Conservation (phyloP, 1,140 invertebrate genomes). For the Aculops lycopersici region DNA sequence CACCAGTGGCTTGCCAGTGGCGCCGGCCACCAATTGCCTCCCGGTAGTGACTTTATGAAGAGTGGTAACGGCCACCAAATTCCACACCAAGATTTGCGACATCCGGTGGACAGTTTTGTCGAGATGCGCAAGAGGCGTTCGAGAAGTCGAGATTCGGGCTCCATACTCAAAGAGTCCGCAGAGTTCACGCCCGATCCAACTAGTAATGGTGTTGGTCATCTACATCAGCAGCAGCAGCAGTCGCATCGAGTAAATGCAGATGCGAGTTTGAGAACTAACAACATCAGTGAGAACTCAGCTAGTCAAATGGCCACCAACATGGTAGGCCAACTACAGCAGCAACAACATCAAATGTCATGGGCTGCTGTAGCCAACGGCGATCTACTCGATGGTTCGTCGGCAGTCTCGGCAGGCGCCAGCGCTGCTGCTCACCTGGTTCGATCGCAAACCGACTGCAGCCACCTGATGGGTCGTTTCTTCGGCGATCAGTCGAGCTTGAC, state of each 20-base stretch:
- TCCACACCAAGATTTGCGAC: neutral
- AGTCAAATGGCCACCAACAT: neutral
- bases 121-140: neutral
- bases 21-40: neutral
- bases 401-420: neutral
- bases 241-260: neutral
- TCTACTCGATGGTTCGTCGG: neutral
- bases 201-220: too few relatives aligned
- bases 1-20: neutral
- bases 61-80: neutral
- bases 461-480: too few relatives aligned
- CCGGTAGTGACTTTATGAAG: neutral
- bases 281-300: neutral
- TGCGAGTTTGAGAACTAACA: neutral
- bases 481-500: too few relatives aligned
- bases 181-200: too few relatives aligned
- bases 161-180: too few relatives aligned
- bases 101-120: neutral
- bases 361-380: too few relatives aligned
- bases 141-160: too few relatives aligned
- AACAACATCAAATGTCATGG: too few relatives aligned
- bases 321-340: neutral
- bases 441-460: too few relatives aligned
- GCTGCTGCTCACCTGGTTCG: too few relatives aligned
- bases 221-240: neutral